Conservation (phyloP, 2,113 vertebrate species). For the Chaetodon auriga region DNA sequence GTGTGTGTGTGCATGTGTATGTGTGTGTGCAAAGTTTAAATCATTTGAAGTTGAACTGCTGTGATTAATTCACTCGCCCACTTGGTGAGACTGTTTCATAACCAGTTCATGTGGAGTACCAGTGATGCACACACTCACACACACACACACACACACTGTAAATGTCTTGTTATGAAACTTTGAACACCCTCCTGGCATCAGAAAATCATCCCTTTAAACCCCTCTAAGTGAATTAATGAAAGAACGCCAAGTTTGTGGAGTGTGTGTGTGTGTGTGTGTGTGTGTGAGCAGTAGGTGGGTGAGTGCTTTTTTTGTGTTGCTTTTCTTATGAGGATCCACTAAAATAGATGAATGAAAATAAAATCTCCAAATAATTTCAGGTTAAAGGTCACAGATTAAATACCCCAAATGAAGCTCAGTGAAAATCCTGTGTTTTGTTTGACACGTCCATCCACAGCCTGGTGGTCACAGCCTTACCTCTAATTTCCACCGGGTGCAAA, state of each 20-base stretch:
- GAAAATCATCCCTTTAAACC: constrained; percentile 33
- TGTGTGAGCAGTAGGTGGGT: background rate
- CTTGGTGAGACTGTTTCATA: constrained; percentile 52
- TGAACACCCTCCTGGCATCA: constrained; percentile 38
- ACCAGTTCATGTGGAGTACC: constrained; percentile 50
- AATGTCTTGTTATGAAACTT: constrained; percentile 42
- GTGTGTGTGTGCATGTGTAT: background rate
- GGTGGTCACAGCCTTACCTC: too few species aligned
- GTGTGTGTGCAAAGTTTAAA: constrained; percentile 6
- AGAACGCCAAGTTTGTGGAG: constrained; percentile 7
- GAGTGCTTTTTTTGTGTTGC: background rate
- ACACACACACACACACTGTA: constrained; percentile 15
- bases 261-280: constrained; percentile 7
- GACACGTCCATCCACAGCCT: too few species aligned
- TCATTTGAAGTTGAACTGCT: constrained; percentile 29
- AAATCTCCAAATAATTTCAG: background rate
- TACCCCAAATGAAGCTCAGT: background rate
- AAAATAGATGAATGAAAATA: constrained; percentile 25
- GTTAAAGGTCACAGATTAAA: background rate
- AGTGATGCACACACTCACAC: constrained; percentile 2
- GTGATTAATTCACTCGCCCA: constrained; percentile 66
- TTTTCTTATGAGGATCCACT: background rate
- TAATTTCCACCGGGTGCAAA: too few species aligned
- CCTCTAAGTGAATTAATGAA: constrained; percentile 33
- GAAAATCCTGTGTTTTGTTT: too few species aligned